phyloP scores from a whole-genome alignment of 2,888 invertebrate genomes.

The Colostygia pectinataria region DNA sequence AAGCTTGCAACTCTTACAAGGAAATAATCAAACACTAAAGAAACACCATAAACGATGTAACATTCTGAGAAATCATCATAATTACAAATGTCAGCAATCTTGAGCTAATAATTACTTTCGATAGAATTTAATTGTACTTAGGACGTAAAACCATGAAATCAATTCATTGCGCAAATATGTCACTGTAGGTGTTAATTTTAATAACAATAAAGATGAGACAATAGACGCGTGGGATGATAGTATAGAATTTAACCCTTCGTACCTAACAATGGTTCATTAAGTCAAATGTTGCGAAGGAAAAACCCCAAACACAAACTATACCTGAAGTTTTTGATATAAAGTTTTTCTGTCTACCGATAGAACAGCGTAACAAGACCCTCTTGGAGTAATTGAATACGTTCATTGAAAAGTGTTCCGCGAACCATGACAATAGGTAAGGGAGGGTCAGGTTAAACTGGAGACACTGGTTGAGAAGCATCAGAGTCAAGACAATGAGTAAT shows the following conservation, averaged over 20 bases:
- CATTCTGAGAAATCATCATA: no score
- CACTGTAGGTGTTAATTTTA: constrained; percentile 49
- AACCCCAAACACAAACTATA: constrained; percentile 41
- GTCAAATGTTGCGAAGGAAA: constrained; percentile 35
- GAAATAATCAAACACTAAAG: no score
- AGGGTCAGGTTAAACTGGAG: constrained; percentile 45
- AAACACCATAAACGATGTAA: no score
- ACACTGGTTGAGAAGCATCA: constrained; percentile 42
- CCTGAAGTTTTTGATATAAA: constrained; percentile 38
- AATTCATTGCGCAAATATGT: constrained; percentile 47
- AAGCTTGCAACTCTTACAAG: no score
- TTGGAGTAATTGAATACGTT: constrained; percentile 39
- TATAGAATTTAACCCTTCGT: constrained; percentile 45
- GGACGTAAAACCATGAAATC: background rate
- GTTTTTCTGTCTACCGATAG: constrained; percentile 31
- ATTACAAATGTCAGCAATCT: no score
- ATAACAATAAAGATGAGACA: constrained; percentile 50
- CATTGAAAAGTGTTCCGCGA: constrained; percentile 34
- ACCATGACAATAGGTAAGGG: constrained; percentile 37
- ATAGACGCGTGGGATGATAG: constrained; percentile 63
- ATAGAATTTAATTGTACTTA: no score
- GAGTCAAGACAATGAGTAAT: constrained; percentile 53
- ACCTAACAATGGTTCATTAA: constrained; percentile 50
- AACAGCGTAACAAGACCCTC: constrained; percentile 38
- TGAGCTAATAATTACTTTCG: no score